Base-by-base conservation (phyloP, 2,888 invertebrate genomes). In the Nesidiocoris tenuis region DNA sequence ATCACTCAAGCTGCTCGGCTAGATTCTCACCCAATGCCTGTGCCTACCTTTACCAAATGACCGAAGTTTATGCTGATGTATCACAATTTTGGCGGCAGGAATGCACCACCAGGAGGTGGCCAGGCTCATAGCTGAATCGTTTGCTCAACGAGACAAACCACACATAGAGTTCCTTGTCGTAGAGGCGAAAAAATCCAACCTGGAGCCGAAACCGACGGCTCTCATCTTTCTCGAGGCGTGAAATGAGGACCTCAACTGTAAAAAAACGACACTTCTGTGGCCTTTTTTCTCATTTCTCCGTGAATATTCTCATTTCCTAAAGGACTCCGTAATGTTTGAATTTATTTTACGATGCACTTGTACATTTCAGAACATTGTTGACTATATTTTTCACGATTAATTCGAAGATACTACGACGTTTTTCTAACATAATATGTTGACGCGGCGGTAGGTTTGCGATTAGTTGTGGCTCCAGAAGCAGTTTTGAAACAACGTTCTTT, bases 81-180 rank as follows among this genome's bases (percentile, higher is more conserved):
- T 59, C 59, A 59, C 5, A 59, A n/a, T 63, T 5, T 9, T 63
- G 21, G 23, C 19, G 63, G 1, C 90, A 83, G 92, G 93, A 76
- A 86, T 95, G 83, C 91, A 91, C 81, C 95, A 95, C 84, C 92
- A 92, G 85, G 94, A 95, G 82, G 95, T 95, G 77, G 97, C 96
- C 68, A 88, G 94, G 81, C 87, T 95, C 79, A 96, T 97, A 82
- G 96, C 96, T 17, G 95, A 95, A 83, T 94, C 95, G 80, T 97
- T 95, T 86, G 95, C 95, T 76, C 90, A 94, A 84, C 89, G 92
- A 82, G 92, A 93, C 82, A 91, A 93, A 83, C 89, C 90, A 85
- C 92, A 94, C 83, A 94, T 96, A 85, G 95, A 95, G 86, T 94
- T 97, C 86, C 88, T 96, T 83, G 96, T 97, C 81, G 90, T 94